A percentile compares a stretch with the other conserved stretches of the same genome.
Evolutionary conservation across 2,113 vertebrate species (phyloP).

Genomic region (Butorides virescens): DNA sequence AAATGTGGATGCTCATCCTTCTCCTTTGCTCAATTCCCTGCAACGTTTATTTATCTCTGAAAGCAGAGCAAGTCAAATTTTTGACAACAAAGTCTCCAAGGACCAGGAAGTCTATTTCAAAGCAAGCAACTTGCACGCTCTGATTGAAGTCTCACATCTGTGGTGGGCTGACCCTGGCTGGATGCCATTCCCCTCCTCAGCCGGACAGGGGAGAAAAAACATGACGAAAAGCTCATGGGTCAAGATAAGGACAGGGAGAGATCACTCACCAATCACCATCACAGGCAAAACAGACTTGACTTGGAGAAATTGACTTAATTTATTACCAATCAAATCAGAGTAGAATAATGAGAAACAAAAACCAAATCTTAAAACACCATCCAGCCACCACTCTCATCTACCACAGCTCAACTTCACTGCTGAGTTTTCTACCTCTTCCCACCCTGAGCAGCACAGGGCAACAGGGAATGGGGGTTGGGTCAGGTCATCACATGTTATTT

Average conservation of each 20-base stretch:
- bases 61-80: neutral
- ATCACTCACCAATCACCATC: neutral
- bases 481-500: neutral
- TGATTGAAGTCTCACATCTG: rapidly evolving
- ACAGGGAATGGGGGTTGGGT: neutral
- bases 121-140: rapidly evolving
- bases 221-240: neutral
- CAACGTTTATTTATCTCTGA: neutral
- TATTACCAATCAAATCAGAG: neutral
- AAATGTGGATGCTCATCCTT: neutral
- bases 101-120: neutral
- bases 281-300: neutral
- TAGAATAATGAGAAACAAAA: neutral
- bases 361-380: neutral
- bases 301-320: neutral
- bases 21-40: neutral
- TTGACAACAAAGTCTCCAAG: neutral
- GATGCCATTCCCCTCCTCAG: neutral
- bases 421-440: neutral
- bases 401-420: neutral
- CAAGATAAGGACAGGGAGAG: neutral
- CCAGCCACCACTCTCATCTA: neutral
- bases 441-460: neutral
- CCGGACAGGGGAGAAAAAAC: neutral
- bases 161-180: neutral